Evolutionary conservation across 2,888 invertebrate genomes (phyloP).

Genomic region (Drosophila anceps): DNA sequence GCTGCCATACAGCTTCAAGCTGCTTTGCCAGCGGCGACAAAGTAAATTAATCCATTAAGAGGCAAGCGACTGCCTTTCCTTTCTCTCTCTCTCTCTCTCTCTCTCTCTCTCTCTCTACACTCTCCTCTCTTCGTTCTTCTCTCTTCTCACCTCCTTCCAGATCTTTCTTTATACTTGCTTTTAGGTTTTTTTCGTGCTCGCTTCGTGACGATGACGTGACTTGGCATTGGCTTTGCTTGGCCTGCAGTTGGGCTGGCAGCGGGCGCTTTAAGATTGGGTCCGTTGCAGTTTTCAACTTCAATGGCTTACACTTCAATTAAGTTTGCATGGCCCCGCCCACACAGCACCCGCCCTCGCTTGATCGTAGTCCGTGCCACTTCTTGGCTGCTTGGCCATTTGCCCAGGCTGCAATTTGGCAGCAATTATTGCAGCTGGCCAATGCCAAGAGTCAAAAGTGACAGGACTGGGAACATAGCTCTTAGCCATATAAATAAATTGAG

Average conservation of each 20-base stretch:
- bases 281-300: slow-evolving; percentile 59
- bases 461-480: slow-evolving; percentile 36
- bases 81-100: neutral
- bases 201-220: slow-evolving; percentile 64
- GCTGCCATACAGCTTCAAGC: slow-evolving; percentile 49
- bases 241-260: slow-evolving; percentile 7
- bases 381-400: slow-evolving; percentile 57
- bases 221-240: slow-evolving; percentile 44
- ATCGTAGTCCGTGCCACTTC: slow-evolving; percentile 36
- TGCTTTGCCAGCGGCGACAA: slow-evolving; percentile 68
- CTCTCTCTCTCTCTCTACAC: neutral
- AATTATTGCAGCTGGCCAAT: slow-evolving; percentile 75
- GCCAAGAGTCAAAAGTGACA: slow-evolving; percentile 61
- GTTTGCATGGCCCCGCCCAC: slow-evolving; percentile 33
- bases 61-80: slow-evolving; percentile 15
- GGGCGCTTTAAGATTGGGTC: slow-evolving; percentile 2
- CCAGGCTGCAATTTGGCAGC: slow-evolving; percentile 77
- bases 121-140: neutral
- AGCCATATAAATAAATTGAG: slow-evolving; percentile 57
- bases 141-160: no score
- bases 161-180: slow-evolving; percentile 2
- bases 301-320: slow-evolving; percentile 79
- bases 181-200: slow-evolving; percentile 28
- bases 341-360: slow-evolving; percentile 19
- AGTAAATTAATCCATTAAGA: slow-evolving; percentile 79